Evolutionary conservation across 2,888 invertebrate genomes (phyloP).

Genomic region (Dinocampus coccinellae): DNA sequence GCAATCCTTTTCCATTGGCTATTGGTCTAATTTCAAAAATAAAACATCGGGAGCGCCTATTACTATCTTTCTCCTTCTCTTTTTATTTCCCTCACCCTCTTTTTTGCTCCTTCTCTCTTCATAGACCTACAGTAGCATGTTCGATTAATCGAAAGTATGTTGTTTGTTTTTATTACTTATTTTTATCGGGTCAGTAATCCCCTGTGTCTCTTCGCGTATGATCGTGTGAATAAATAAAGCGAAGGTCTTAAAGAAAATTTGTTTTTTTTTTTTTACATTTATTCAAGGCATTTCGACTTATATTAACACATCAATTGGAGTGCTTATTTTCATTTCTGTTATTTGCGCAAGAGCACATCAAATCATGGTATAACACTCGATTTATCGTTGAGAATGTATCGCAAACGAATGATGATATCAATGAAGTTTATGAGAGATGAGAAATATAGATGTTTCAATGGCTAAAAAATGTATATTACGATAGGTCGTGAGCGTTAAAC

Average conservation of each 20-base stretch:
- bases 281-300: neutral
- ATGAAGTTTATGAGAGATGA: neutral
- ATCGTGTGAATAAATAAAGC: constrained; percentile 11
- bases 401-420: neutral
- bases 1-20: too few relatives aligned
- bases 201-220: constrained; percentile 20
- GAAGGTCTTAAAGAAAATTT: neutral
- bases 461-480: neutral
- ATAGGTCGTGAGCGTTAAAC: constrained; percentile 6
- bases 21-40: too few relatives aligned
- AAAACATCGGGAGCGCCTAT: too few relatives aligned
- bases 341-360: neutral
- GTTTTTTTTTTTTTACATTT: neutral
- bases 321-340: neutral
- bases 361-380: neutral
- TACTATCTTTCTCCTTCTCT: too few relatives aligned
- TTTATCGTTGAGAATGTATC: neutral
- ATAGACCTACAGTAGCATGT: neutral
- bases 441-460: neutral
- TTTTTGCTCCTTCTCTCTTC: neutral
- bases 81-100: too few relatives aligned
- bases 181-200: constrained; percentile 32
- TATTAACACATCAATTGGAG: neutral
- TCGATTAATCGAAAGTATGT: neutral
- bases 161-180: constrained; percentile 32